A percentile compares a stretch with the other conserved stretches of the same genome.
Conservation (phyloP, 2,113 vertebrate genomes). For the Mystacornis crossleyi region DNA sequence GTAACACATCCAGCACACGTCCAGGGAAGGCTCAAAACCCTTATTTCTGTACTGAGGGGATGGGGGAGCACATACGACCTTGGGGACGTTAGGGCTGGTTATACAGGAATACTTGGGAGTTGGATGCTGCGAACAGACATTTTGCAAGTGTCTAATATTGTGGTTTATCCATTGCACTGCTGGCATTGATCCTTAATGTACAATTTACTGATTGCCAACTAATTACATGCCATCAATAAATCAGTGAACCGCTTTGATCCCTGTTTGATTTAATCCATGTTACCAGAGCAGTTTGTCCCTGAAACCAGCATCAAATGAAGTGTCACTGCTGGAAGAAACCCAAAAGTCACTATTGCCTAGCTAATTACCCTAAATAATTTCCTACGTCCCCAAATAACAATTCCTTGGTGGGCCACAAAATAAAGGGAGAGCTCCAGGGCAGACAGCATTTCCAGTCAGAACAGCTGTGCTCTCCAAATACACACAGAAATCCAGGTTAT, state of each 20-base stretch:
- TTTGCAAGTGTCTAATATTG: neutral
- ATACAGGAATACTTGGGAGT: neutral
- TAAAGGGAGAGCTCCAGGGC: neutral
- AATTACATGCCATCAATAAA: neutral
- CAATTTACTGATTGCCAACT: neutral
- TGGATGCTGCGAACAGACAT: neutral
- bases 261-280: neutral
- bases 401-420: neutral
- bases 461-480: neutral
- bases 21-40: neutral
- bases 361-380: neutral
- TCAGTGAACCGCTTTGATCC: neutral
- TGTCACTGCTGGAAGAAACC: neutral
- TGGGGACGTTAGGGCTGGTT: no score
- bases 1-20: neutral
- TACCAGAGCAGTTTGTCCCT: neutral
- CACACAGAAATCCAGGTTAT: neutral
- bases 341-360: neutral
- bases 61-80: accelerated
- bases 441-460: neutral
- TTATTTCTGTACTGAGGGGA: neutral
- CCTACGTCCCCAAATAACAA: neutral
- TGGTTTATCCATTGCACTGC: neutral
- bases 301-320: neutral
- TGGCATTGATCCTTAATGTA: neutral